These are phyloP conservation scores for Aphidius ervi DNA, from an alignment of 1,140 invertebrate genomes.

Conservation along the genomic window DNA sequence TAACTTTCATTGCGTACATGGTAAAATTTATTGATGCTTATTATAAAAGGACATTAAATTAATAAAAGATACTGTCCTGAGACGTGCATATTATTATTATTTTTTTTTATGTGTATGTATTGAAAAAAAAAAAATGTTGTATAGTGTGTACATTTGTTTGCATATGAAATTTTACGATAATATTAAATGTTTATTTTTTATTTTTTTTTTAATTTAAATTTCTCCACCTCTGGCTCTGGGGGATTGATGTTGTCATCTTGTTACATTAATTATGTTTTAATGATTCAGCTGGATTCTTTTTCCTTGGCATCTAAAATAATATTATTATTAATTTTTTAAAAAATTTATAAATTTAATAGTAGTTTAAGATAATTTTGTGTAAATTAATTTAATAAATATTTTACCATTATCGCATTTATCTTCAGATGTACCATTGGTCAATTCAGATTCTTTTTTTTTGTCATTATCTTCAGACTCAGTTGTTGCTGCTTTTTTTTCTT, in stretches of 20 bases:
- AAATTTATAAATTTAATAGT: conserved; percentile 18
- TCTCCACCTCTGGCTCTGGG: conserved; percentile 21
- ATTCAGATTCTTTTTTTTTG: conserved; percentile 54
- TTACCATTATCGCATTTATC: conserved; percentile 53
- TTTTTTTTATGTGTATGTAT: too few species aligned
- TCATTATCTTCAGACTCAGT: conserved; percentile 55
- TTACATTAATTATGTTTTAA: conserved; percentile 21
- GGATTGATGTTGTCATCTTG: conserved; percentile 22
- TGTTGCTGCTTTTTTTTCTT: conserved; percentile 58
- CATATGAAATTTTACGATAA: too few species aligned
- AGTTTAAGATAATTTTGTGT: conserved; percentile 3
- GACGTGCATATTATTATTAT: too few species aligned
- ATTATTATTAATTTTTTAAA: not conserved
- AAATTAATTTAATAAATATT: conserved; percentile 26
- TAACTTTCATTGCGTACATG: too few species aligned
- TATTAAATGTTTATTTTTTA: too few species aligned
- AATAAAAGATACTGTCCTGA: too few species aligned
- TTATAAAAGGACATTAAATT: too few species aligned
- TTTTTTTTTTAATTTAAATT: conserved; percentile 16
- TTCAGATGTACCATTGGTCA: conserved; percentile 55
- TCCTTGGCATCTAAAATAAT: conserved; percentile 49
- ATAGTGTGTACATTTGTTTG: too few species aligned
- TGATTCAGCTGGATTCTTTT: conserved; percentile 54
- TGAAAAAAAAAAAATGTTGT: too few species aligned
- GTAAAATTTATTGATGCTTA: too few species aligned